Conservation (phyloP, 2,797 vertebrate species). For the Myotis daubentonii region DNA sequence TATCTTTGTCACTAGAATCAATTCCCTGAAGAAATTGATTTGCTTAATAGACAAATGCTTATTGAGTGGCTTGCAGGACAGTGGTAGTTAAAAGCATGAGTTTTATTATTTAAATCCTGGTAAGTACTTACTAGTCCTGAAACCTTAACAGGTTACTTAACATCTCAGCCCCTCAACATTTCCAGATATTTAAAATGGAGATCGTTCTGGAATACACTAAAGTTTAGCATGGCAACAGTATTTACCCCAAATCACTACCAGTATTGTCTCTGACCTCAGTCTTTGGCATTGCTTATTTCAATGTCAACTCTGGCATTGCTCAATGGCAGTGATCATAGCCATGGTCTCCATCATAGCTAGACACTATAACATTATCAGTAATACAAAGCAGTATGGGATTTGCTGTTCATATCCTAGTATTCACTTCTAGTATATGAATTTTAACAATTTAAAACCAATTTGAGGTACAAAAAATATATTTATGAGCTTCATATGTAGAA, state of each 20-base stretch:
- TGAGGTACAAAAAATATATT: neutral
- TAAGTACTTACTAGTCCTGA: neutral
- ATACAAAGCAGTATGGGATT: neutral
- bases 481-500: neutral
- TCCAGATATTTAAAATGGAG: neutral
- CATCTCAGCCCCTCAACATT: neutral
- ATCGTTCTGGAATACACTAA: neutral
- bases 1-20: constrained; percentile 27
- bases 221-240: neutral
- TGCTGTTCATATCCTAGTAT: neutral
- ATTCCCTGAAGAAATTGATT: neutral
- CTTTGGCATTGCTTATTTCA: neutral
- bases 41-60: constrained; percentile 17
- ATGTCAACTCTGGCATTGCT: neutral
- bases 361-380: neutral
- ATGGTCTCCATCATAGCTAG: neutral
- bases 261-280: neutral
- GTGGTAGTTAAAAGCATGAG: neutral
- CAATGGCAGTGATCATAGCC: neutral
- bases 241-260: neutral
- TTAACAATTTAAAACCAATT: neutral
- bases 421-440: neutral
- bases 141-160: neutral
- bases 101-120: constrained; percentile 19
- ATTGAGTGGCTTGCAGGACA: neutral